These are phyloP conservation scores for Drosophila cardini DNA, from an alignment of 1,140 invertebrate species.

Conservation along the genomic window DNA sequence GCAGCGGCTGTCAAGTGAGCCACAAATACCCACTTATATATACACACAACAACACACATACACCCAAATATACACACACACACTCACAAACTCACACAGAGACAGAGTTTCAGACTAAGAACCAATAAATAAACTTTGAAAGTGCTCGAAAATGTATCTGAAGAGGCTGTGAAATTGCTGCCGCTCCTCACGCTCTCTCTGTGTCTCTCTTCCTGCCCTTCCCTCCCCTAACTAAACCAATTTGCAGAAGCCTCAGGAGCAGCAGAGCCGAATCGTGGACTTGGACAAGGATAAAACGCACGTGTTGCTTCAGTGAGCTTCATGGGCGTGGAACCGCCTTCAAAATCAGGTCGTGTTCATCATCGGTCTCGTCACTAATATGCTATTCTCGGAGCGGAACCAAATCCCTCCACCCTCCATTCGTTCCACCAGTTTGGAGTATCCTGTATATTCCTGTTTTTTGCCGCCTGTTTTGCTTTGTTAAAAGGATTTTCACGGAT, in stretches of 20 bases:
- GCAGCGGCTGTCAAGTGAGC: slow-evolving; percentile 45
- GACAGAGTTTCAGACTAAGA: slow-evolving; percentile 32
- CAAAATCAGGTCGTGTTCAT: slow-evolving; percentile 69
- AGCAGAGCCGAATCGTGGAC: slow-evolving; percentile 22
- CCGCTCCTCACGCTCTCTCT: background rate
- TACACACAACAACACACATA: slow-evolving; percentile 1
- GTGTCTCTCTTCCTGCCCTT: background rate
- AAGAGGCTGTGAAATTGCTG: slow-evolving; percentile 10
- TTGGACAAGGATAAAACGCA: slow-evolving; percentile 37
- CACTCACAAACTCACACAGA: background rate
- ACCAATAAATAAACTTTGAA: slow-evolving; percentile 80
- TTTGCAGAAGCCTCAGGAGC: slow-evolving; percentile 39
- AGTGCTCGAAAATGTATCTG: slow-evolving; percentile 66
- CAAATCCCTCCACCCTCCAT: background rate
- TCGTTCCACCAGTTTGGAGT: no score
- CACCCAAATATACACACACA: no score
- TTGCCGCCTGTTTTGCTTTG: slow-evolving; percentile 77
- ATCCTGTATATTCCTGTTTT: slow-evolving; percentile 47
- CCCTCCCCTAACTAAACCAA: slow-evolving; percentile 38
- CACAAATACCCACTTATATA: slow-evolving; percentile 24
- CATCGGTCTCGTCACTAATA: slow-evolving; percentile 57
- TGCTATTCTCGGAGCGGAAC: slow-evolving; percentile 31
- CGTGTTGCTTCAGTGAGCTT: slow-evolving; percentile 38
- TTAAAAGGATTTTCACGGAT: slow-evolving; percentile 83
- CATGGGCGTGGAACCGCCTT: slow-evolving; percentile 59